phyloP scores from a whole-genome alignment of 30 jellyfish, hydroid and myxozoan species.

The Turritopsis dohrnii region DNA sequence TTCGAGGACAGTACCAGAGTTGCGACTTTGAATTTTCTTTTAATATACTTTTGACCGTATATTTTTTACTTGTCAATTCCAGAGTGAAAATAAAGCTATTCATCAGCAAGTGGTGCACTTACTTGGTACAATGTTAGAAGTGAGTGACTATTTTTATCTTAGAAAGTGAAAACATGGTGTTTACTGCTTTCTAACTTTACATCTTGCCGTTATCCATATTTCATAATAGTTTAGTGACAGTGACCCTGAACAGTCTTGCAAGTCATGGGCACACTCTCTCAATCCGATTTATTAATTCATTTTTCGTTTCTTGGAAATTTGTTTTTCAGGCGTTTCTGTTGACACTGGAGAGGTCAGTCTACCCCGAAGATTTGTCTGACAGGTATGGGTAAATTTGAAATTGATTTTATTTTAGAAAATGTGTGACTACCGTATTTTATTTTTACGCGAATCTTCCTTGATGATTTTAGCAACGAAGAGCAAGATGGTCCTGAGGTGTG shows the following conservation, averaged over 20 bases:
- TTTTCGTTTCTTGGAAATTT: neutral
- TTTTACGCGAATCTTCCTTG: neutral
- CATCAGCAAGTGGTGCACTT: constrained; percentile 30
- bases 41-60: no score
- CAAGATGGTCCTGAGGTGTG: neutral
- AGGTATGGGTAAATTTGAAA: no score
- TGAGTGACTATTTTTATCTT: neutral
- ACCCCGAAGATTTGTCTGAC: constrained; percentile 1
- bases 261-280: constrained; percentile 16
- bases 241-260: constrained; percentile 5
- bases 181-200: no score
- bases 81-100: constrained; percentile 35
- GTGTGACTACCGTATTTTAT: no score
- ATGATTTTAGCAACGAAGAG: neutral
- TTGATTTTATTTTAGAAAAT: no score
- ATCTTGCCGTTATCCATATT: no score
- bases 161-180: no score
- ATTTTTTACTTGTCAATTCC: neutral
- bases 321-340: constrained; percentile 16
- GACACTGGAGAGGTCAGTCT: constrained; percentile 29
- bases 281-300: neutral
- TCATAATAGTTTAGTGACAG: neutral
- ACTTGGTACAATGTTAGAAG: constrained; percentile 46
- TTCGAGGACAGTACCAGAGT: no score
- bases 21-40: no score